Evolutionary conservation across 2,888 invertebrate species (phyloP).

Genomic region (Sussaba pulchella): DNA sequence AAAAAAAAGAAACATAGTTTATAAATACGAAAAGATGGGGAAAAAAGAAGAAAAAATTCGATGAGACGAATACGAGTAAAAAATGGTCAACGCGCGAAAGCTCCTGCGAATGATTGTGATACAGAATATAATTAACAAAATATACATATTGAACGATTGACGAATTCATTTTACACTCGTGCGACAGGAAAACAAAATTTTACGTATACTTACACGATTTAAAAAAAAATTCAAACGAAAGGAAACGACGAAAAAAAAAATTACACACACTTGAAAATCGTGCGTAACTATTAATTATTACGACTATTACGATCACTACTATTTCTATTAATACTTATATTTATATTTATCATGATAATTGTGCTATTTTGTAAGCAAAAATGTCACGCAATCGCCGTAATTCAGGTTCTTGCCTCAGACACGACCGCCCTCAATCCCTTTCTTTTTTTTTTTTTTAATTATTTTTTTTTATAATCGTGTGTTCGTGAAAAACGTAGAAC

Average conservation of each 20-base stretch:
- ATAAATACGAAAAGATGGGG: background rate
- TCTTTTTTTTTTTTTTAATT: too few relatives aligned
- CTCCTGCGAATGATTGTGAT: constrained; percentile 74
- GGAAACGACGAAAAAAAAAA: constrained; percentile 58
- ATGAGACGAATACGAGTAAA: constrained; percentile 21
- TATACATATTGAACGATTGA: constrained; percentile 51
- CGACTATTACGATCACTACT: constrained; percentile 14
- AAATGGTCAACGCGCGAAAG: constrained; percentile 27
- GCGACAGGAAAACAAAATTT: constrained; percentile 10
- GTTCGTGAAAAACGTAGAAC: constrained; percentile 64
- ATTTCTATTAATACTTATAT: constrained; percentile 34
- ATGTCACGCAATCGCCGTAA: constrained; percentile 42
- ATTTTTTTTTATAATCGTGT: constrained; percentile 63
- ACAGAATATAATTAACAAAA: constrained; percentile 67
- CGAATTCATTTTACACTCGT: constrained; percentile 28
- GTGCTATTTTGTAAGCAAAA: constrained; percentile 57
- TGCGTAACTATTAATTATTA: constrained; percentile 57
- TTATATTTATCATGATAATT: constrained; percentile 51
- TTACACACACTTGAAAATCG: constrained; percentile 67
- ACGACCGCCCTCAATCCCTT: constrained; percentile 19
- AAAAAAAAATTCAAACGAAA: constrained; percentile 43
- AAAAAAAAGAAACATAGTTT: background rate
- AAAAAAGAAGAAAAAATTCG: background rate
- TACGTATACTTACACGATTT: too few relatives aligned
- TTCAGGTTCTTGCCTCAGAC: constrained; percentile 52